Conservation (phyloP, 2,888 invertebrate genomes). For the Caenorhabditis drosophilae region DNA sequence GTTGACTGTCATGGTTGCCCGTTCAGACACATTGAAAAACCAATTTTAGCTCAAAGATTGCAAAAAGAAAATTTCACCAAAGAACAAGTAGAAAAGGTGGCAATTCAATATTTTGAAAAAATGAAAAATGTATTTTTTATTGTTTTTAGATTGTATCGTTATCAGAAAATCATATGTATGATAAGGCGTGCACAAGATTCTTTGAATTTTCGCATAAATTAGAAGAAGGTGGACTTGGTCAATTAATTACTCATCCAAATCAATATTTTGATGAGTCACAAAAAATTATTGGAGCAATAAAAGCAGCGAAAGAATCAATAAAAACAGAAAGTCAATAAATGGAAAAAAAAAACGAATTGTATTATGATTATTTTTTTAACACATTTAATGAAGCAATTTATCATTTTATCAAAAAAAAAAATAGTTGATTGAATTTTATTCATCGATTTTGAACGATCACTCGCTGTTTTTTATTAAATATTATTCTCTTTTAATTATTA, state of each 20-base stretch:
- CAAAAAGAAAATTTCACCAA: conserved; percentile 39
- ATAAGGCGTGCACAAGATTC: conserved; percentile 64
- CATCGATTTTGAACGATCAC: too few relatives aligned
- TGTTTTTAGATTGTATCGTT: conserved; percentile 45
- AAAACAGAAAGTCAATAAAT: background rate
- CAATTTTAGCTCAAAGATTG: conserved; percentile 73
- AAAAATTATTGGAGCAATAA: conserved; percentile 25
- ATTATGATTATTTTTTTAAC: too few relatives aligned
- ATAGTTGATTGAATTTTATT: too few relatives aligned
- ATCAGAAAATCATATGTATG: conserved; percentile 43
- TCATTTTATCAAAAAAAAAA: too few relatives aligned
- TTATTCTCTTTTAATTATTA: too few relatives aligned
- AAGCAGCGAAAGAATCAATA: background rate
- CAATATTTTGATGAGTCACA: conserved; percentile 63
- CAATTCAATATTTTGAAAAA: background rate
- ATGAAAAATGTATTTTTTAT: conserved; percentile 1
- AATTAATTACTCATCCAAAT: conserved; percentile 68
- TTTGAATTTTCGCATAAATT: conserved; percentile 64
- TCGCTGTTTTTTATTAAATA: too few relatives aligned
- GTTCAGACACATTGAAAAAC: conserved; percentile 81
- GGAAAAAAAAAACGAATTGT: background rate
- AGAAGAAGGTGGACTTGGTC: conserved; percentile 55
- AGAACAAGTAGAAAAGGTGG: conserved; percentile 47
- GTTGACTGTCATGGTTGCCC: conserved; percentile 93
- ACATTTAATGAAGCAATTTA: too few relatives aligned